Conservation (phyloP, 2,797 vertebrate genomes). For the Enteromius viviparus region DNA sequence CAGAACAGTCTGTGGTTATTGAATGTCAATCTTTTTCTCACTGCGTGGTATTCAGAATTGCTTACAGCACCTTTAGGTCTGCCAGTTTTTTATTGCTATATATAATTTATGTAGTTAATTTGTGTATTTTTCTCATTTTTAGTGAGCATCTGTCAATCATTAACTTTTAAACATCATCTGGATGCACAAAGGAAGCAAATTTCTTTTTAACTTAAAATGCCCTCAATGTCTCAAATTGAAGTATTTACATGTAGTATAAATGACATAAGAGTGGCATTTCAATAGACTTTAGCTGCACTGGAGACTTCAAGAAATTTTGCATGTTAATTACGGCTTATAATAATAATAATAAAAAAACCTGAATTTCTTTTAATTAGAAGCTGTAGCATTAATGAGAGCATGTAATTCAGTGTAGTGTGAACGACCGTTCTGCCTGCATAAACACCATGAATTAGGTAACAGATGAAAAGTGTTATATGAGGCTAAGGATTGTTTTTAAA, state of each 20-base stretch:
- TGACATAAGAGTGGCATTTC: constrained; percentile 12
- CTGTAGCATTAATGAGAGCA: constrained; percentile 38
- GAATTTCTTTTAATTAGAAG: constrained; percentile 51
- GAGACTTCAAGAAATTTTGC: constrained; percentile 16
- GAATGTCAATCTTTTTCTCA: constrained; percentile 29
- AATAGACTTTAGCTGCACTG: constrained; percentile 14
- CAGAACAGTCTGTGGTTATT: constrained; percentile 1
- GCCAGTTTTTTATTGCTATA: background rate
- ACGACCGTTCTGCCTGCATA: constrained; percentile 40
- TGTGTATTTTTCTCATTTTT: constrained; percentile 1
- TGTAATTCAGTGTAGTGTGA: constrained; percentile 47
- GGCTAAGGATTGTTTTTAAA: constrained; percentile 32
- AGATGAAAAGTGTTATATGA: constrained; percentile 26
- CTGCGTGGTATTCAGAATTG: constrained; percentile 14
- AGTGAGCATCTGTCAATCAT: background rate
- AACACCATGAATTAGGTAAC: constrained; percentile 40
- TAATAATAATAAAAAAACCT: background rate
- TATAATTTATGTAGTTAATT: background rate
- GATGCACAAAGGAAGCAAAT: background rate
- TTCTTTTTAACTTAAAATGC: background rate
- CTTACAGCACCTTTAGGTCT: background rate
- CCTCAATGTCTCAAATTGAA: background rate
- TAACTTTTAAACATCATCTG: background rate
- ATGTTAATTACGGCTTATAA: constrained; percentile 44
- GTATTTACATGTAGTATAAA: constrained; percentile 8